phyloP scores from a whole-genome alignment of 2,113 vertebrate genomes.

The Atherinomorus stipes region DNA sequence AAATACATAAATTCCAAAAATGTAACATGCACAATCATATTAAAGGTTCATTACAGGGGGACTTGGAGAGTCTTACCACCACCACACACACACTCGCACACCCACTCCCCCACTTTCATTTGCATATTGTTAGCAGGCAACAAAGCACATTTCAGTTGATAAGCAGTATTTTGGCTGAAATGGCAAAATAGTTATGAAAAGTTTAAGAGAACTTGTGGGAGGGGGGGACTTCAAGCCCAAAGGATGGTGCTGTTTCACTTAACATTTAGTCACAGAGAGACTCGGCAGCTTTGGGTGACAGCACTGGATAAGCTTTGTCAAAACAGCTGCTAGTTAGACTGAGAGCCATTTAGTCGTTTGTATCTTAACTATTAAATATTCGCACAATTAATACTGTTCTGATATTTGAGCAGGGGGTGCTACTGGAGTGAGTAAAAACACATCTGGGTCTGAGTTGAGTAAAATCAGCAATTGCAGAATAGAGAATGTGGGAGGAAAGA shows the following conservation, averaged over 20 bases:
- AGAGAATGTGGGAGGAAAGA: not conserved
- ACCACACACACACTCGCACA: not conserved
- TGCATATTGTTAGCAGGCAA: conserved; percentile 17
- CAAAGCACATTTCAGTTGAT: not conserved
- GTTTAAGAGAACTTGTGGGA: not conserved
- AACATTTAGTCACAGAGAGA: conserved; percentile 18
- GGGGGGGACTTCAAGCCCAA: not conserved
- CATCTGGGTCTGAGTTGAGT: conserved; percentile 19
- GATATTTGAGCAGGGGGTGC: conserved; percentile 7
- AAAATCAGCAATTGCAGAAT: not conserved
- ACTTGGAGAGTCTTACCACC: not conserved
- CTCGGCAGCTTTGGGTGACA: conserved; percentile 19
- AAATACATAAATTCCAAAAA: not conserved
- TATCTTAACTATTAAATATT: not conserved
- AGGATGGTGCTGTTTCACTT: conserved; percentile 12
- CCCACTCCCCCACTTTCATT: not conserved
- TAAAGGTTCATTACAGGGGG: not conserved
- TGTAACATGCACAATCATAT: not conserved
- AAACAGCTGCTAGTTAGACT: conserved; percentile 32
- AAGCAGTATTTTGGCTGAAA: conserved; percentile 38
- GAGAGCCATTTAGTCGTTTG: not conserved
- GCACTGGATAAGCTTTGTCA: conserved; percentile 16
- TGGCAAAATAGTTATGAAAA: conserved; percentile 14
- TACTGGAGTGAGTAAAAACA: conserved; percentile 4
- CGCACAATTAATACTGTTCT: conserved; percentile 22